Evolutionary conservation across 1,140 invertebrate species (phyloP).

Genomic region (Babylonia areolata): DNA sequence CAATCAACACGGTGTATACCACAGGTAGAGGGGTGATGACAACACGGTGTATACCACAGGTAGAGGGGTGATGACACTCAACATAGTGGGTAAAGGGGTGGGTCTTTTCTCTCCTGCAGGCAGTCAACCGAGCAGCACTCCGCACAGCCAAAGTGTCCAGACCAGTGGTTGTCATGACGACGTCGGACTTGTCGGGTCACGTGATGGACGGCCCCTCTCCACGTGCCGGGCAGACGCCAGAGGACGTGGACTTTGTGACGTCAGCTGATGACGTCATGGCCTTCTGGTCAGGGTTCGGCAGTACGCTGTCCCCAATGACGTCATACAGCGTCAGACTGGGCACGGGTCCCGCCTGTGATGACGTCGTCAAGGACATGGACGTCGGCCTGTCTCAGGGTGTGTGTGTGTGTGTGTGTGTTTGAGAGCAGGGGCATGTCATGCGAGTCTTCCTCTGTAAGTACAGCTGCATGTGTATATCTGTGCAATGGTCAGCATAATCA

Average conservation of each 20-base stretch:
- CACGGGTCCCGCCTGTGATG: slow-evolving; percentile 51
- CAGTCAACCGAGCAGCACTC: slow-evolving; percentile 55
- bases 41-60: too few relatives aligned
- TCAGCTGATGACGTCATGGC: slow-evolving; percentile 31
- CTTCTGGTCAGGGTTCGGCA: slow-evolving; percentile 49
- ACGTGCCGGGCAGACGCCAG: not conserved
- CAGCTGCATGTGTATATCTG: too few relatives aligned
- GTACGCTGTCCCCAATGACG: slow-evolving; percentile 43
- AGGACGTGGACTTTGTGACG: slow-evolving; percentile 40
- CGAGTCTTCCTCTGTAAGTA: too few relatives aligned
- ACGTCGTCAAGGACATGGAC: slow-evolving; percentile 43
- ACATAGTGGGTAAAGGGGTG: too few relatives aligned
- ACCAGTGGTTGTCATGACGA: slow-evolving; percentile 43
- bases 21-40: too few relatives aligned
- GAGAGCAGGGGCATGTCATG: too few relatives aligned
- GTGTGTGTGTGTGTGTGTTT: too few relatives aligned
- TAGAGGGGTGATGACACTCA: too few relatives aligned
- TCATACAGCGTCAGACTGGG: slow-evolving; percentile 50
- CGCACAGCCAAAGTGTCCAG: slow-evolving; percentile 44
- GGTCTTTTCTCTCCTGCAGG: slow-evolving; percentile 32
- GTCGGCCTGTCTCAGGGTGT: too few relatives aligned
- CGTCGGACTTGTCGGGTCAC: slow-evolving; percentile 47
- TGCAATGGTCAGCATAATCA: too few relatives aligned
- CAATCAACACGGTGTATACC: too few relatives aligned
- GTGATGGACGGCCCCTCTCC: slow-evolving; percentile 48